Evolutionary conservation across 2,113 vertebrate species (phyloP), one percentile per base, ranked within the genome.

Genomic region (Puntigrus tetrazona): DNA sequence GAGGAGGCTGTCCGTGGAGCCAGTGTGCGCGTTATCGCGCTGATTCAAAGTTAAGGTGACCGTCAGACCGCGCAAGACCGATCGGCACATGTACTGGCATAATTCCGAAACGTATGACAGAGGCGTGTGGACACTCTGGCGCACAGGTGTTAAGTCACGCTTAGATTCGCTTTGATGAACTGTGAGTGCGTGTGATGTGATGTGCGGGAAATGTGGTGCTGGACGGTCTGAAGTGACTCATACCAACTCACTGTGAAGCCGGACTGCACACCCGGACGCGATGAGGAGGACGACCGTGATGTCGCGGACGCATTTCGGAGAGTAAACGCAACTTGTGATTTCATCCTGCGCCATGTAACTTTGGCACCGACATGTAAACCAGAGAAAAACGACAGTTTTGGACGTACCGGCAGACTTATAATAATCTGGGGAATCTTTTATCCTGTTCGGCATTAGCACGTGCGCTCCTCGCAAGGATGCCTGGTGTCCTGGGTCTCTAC

Each of bases 401-500:
- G 31, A 57, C 10, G 14, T 29, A 55, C 14, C 1, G 25, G 16
- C 11, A n/a, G 38, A 22, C 41, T 36, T 13, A 4, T 65, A 29
- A 85, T 86, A 45, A 74, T 47, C 82, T 70, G 76, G 34, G 79
- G 27, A 59, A 90, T 5, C 84, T 88, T 92, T 92, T 45, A 89
- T 84, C n/a, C 79, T 61, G 36, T 67, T 47, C 16, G 41, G 50
- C 43, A 45, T 22, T 57, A 43, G 25, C 57, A 47, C 50, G 34
- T 34, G 36, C 16, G 43, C 50, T 31, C 25, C n/a, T 16, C 43
- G 74, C 63, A 76, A 86, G 41, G 85, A 96, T 96, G 96, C 78
- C 93, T n/a, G 89, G 88, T 31, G 57, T 67, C 74, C 87, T 94
- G 88, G 93, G 89, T 77, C 91, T 95, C 59, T 99, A 99, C 91